phyloP scores from a whole-genome alignment of 2,888 invertebrate species.

The Dendrolimus houi region DNA sequence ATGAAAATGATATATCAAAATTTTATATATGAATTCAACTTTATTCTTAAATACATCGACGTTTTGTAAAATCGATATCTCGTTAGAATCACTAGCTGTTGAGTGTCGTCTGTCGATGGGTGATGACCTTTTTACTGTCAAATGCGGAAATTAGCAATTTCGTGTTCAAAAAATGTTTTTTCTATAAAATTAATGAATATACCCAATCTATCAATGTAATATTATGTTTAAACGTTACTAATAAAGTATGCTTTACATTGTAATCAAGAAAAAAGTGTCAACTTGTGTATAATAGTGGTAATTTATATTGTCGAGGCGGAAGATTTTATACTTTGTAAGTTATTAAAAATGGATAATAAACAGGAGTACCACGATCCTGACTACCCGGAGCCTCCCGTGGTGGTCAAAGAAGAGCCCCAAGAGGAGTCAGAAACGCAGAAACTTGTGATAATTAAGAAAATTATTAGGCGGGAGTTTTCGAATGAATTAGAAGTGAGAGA shows the following conservation, averaged over 20 bases:
- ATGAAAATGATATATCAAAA: no score
- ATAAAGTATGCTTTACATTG: constrained; percentile 6
- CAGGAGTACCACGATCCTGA: constrained; percentile 79
- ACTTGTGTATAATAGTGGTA: constrained; percentile 13
- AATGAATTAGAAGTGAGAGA: constrained; percentile 82
- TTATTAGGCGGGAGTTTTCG: constrained; percentile 83
- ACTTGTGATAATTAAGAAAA: constrained; percentile 71
- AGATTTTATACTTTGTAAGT: constrained; percentile 29
- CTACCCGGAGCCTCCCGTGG: constrained; percentile 51
- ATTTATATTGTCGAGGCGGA: constrained; percentile 41
- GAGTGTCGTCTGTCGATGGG: constrained; percentile 22
- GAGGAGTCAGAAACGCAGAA: constrained; percentile 50
- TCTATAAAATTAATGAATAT: constrained; percentile 21
- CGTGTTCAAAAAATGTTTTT: constrained; percentile 28
- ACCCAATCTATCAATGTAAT: constrained; percentile 25
- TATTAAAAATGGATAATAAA: constrained; percentile 49
- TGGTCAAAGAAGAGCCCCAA: constrained; percentile 34
- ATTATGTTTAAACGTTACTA: constrained; percentile 36
- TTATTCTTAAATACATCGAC: no score
- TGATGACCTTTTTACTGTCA: constrained; percentile 64
- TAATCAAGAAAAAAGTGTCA: constrained; percentile 26
- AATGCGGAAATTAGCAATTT: constrained; percentile 51
- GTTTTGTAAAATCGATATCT: no score
- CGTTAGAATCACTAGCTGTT: no score
- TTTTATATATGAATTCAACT: no score